Conservation (phyloP, 1,140 invertebrate genomes). For the Trichogramma pretiosum region DNA sequence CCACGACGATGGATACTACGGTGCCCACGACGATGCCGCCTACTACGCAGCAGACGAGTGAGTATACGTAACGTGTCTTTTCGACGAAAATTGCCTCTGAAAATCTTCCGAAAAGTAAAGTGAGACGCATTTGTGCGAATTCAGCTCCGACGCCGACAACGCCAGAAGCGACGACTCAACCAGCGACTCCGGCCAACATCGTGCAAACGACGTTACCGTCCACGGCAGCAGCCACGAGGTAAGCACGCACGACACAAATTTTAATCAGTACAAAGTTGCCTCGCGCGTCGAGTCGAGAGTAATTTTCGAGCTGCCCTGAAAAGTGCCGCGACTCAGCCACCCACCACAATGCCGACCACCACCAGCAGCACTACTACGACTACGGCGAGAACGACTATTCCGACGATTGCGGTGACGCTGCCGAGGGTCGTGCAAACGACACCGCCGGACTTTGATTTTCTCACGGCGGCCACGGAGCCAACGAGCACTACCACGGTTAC, state of each 20-base stretch:
- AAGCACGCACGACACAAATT: background rate
- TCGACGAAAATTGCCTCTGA: too few relatives aligned
- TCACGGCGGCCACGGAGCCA: background rate
- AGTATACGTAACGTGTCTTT: too few relatives aligned
- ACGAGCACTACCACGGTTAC: conserved; percentile 7
- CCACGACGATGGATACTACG: background rate
- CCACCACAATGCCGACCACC: background rate
- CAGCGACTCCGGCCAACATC: background rate
- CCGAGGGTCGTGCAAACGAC: background rate
- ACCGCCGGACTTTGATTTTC: too few relatives aligned
- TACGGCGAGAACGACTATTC: background rate
- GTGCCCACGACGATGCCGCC: background rate
- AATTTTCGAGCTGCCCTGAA: too few relatives aligned
- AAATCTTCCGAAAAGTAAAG: too few relatives aligned
- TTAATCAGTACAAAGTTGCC: too few relatives aligned
- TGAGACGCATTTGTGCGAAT: too few relatives aligned
- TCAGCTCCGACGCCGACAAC: background rate
- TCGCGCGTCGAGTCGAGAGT: too few relatives aligned
- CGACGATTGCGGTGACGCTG: conserved; percentile 1
- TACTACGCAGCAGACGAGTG: too few relatives aligned
- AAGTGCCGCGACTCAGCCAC: background rate
- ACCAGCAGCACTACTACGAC: conserved; percentile 8
- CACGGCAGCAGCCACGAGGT: background rate
- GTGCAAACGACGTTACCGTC: background rate
- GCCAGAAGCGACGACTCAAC: background rate